A percentile compares a stretch with the other conserved stretches of the same genome.
Evolutionary conservation across 2,888 invertebrate genomes (phyloP).

Genomic region (Drosophila rellima): DNA sequence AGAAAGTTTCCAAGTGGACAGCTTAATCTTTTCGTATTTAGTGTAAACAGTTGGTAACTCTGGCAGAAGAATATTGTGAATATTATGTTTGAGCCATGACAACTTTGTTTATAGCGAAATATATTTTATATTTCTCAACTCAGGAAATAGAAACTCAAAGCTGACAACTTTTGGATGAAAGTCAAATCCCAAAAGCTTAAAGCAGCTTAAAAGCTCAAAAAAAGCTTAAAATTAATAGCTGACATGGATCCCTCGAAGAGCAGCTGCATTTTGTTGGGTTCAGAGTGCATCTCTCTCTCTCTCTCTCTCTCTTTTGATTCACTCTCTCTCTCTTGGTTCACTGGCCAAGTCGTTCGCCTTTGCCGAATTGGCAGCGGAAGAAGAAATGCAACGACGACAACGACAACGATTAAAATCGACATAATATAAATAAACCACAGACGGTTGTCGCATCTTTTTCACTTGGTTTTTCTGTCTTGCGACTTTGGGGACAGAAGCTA

Average conservation of each 20-base stretch:
- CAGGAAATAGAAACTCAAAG: too few species aligned
- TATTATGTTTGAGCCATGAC: too few species aligned
- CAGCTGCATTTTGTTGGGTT: conserved; percentile 10
- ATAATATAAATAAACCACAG: conserved; percentile 68
- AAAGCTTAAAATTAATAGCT: neutral
- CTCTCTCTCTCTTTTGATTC: neutral
- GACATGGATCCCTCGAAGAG: neutral
- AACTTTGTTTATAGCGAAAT: too few species aligned
- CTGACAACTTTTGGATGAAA: too few species aligned
- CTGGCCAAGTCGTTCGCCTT: conserved; percentile 1
- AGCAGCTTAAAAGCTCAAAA: neutral
- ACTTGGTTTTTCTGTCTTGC: conserved; percentile 28
- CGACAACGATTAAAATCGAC: conserved; percentile 16
- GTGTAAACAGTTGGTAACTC: neutral
- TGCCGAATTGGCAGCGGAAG: conserved; percentile 41
- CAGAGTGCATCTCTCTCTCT: neutral
- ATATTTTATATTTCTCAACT: too few species aligned
- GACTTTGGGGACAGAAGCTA: conserved; percentile 47
- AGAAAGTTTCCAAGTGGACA: too few species aligned
- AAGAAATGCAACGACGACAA: conserved; percentile 35
- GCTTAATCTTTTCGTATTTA: neutral
- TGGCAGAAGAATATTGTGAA: neutral
- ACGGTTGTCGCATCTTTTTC: conserved; percentile 27
- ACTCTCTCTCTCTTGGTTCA: neutral
- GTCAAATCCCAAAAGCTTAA: neutral